Conservation (phyloP, 1,140 invertebrate species). For the Camponotus floridanus region DNA sequence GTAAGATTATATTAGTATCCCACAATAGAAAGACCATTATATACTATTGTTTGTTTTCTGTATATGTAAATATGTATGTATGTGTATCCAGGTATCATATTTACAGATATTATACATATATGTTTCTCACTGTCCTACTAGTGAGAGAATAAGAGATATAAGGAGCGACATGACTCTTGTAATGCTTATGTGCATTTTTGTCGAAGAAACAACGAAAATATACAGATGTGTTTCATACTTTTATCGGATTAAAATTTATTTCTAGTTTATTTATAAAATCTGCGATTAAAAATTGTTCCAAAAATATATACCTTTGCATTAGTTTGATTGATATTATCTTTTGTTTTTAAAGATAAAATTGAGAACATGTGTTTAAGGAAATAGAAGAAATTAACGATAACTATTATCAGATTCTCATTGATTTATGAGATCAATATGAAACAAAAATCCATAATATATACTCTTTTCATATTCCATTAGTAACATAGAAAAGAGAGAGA, state of each 20-base stretch:
- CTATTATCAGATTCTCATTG: not conserved
- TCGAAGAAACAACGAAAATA: slow-evolving; percentile 15
- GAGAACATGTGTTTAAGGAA: slow-evolving; percentile 15
- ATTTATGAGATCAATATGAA: not conserved
- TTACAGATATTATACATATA: slow-evolving; percentile 3
- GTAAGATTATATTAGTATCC: slow-evolving; percentile 18
- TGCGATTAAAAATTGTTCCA: not conserved
- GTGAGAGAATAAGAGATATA: slow-evolving; percentile 26
- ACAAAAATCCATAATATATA: not conserved
- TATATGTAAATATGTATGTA: too few species aligned
- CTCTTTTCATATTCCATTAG: slow-evolving; percentile 17
- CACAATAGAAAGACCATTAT: not conserved
- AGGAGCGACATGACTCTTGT: slow-evolving; percentile 8
- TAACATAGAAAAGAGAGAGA: not conserved
- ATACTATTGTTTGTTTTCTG: not conserved
- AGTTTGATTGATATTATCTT: slow-evolving; percentile 27
- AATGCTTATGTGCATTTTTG: slow-evolving; percentile 53
- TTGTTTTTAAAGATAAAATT: not conserved
- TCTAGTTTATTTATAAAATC: not conserved
- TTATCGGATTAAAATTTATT: not conserved
- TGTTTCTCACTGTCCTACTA: slow-evolving; percentile 63
- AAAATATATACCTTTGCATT: not conserved
- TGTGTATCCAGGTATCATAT: not conserved
- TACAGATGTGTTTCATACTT: not conserved
- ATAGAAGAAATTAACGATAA: not conserved